Evolutionary conservation across 2,888 invertebrate genomes (phyloP), one percentile per base, ranked within the genome.

Genomic region (Napeogenes sylphis): DNA sequence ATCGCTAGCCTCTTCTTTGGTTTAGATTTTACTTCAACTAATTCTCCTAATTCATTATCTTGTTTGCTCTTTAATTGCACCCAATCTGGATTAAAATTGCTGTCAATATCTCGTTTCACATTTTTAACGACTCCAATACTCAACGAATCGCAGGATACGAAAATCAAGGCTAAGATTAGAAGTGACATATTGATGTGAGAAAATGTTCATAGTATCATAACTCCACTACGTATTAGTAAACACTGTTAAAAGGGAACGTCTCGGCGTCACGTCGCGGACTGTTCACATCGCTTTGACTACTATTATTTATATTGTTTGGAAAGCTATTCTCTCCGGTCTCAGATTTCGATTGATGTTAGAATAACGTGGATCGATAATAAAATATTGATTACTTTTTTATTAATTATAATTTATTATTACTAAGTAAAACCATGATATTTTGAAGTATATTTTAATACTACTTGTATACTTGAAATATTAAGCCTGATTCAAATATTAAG

Each of bases 261-360:
- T 71, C 82, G 79, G 76, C 79, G 72, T 80, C 86, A 80, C 82
- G 82, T 73, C 71, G 73, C 73, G 71, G 76, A 90, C 90, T 90
- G 87, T 76, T 78, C 73, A 74, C 77, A 71, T 73, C 78, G 73
- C 75, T 78, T 71, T 75, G 74, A 77, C 77, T 76, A 85, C 85
- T 84, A 86, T 87, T 87, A 90, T 90, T 90, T 90, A 90, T 90
- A 90, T 87, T 89, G 87, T 89, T 88, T 86, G 76, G 72, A 80
- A 85, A 87, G 82, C 84, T 77, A 83, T 87, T 83, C 80, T 80
- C 76, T 78, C 72, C 78, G 82, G 77, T 77, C 73, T 71, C 73
- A 77, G 82, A 76, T 77, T 73, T 71, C 73, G 72, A 73, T 74
- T 55, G 64, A 60, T 56, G 78, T 70, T 70, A 81, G 82, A 78